These are phyloP conservation scores for Physeter macrocephalus DNA, from an alignment of 2,113 vertebrate species.

Conservation along the genomic window DNA sequence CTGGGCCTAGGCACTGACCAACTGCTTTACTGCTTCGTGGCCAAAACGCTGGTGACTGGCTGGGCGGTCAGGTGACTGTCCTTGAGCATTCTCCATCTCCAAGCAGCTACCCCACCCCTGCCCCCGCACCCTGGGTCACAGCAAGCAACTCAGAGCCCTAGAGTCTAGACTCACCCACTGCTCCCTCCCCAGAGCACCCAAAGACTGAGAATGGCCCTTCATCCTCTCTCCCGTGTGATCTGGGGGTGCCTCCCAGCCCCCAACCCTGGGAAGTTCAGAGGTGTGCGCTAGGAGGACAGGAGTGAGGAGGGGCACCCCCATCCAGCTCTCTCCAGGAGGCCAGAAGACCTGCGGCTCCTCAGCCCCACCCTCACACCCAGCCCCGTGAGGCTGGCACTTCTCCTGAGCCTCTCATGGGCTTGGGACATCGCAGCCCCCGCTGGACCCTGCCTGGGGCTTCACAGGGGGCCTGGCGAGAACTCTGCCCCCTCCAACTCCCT, in stretches of 20 bases:
- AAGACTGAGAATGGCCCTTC: background rate
- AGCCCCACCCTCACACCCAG: background rate
- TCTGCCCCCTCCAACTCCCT: background rate
- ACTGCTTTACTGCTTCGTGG: background rate
- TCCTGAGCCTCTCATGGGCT: background rate
- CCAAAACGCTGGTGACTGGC: background rate
- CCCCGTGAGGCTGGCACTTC: background rate
- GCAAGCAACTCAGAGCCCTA: background rate
- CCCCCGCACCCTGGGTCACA: background rate
- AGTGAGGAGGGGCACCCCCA: background rate
- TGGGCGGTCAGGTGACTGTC: background rate
- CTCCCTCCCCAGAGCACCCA: background rate
- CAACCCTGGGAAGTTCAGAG: background rate
- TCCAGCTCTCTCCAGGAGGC: background rate
- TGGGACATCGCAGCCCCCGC: background rate
- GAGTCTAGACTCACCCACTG: background rate
- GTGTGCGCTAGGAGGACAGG: too few relatives aligned
- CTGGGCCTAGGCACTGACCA: background rate
- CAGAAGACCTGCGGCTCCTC: background rate
- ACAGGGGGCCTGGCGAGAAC: background rate
- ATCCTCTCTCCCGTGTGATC: background rate
- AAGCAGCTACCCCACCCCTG: background rate
- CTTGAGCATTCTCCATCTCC: background rate
- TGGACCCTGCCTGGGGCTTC: background rate
- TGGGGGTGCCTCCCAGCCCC: background rate